A percentile compares a stretch with the other conserved stretches of the same genome.
Conservation (phyloP, 2,113 vertebrate genomes). For the Himantopus leucocephalus region DNA sequence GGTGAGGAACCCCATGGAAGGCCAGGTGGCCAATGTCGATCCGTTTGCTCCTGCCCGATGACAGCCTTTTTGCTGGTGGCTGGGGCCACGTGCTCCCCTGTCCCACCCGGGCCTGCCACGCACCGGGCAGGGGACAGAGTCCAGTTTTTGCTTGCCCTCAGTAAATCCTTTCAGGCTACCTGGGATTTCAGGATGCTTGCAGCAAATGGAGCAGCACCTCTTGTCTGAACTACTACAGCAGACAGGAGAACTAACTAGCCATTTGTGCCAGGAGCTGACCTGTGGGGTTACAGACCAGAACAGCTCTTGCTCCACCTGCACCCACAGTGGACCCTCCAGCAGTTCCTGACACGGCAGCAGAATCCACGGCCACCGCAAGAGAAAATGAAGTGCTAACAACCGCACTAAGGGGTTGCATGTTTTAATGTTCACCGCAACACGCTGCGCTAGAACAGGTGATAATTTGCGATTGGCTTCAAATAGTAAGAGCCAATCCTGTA, state of each 20-base stretch:
- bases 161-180: background rate
- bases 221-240: background rate
- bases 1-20: background rate
- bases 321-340: background rate
- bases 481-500: background rate
- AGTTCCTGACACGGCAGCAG: background rate
- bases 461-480: background rate
- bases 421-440: background rate
- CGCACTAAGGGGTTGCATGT: background rate
- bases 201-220: background rate
- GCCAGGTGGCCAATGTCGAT: fast-evolving
- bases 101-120: background rate
- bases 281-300: background rate
- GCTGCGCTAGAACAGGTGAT: background rate
- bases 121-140: background rate
- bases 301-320: background rate
- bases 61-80: background rate
- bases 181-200: background rate
- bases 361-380: background rate
- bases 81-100: background rate
- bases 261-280: background rate
- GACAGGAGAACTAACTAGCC: background rate
- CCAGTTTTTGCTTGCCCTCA: background rate
- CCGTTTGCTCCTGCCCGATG: background rate
- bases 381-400: background rate